Percentiles rank a stretch among this genome's conserved stretches.
phyloP scores from a whole-genome alignment of 2,797 vertebrate species.

The Pipistrellus pygmaeus region DNA sequence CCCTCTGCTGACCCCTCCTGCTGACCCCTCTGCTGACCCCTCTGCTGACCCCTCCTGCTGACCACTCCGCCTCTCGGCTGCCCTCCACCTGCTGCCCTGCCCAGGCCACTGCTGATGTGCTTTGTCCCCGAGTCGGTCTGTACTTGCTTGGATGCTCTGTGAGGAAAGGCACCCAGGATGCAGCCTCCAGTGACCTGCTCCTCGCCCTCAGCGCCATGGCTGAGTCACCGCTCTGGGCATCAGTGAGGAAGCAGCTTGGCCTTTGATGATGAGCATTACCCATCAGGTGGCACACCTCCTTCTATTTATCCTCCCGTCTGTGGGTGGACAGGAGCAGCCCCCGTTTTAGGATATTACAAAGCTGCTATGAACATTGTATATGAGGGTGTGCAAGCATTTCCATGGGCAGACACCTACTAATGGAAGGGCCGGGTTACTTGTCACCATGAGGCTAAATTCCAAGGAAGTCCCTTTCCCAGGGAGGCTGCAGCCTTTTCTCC shows the following conservation, averaged over 20 bases:
- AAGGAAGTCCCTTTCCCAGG: neutral
- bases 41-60: no score
- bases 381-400: neutral
- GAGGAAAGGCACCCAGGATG: neutral
- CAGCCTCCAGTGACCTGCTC: neutral
- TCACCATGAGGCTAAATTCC: neutral
- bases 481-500: no score
- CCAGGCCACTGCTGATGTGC: neutral
- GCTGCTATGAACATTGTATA: neutral
- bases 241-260: fast-evolving
- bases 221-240: neutral
- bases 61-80: no score
- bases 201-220: neutral
- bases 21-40: no score
- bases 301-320: neutral
- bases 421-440: neutral
- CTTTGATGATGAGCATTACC: neutral
- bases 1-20: no score
- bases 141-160: neutral
- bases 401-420: neutral
- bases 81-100: neutral
- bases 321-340: no score
- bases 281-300: neutral
- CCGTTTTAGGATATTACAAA: neutral
- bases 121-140: neutral